These are phyloP conservation scores for Entomyzon cyanotis DNA, from an alignment of 2,113 vertebrate species.

Conservation along the genomic window DNA sequence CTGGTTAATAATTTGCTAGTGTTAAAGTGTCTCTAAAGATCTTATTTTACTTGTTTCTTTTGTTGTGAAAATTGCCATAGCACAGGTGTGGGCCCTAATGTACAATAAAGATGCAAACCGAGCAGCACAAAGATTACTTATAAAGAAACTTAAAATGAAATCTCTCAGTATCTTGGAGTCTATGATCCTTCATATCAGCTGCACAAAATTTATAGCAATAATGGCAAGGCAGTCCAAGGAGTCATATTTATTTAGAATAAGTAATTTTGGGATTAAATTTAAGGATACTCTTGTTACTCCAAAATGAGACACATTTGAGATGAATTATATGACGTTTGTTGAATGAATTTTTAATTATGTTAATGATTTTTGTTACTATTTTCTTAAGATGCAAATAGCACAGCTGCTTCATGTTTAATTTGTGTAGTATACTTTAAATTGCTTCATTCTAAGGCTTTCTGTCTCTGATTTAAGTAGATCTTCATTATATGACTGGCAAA, in stretches of 20 bases:
- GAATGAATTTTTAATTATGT: background rate
- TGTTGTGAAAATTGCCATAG: background rate
- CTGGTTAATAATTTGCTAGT: background rate
- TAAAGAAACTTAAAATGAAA: background rate
- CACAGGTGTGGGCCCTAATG: background rate
- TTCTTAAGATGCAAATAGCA: background rate
- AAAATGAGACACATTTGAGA: background rate
- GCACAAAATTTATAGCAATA: background rate
- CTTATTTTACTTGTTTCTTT: background rate
- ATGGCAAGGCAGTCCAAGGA: background rate
- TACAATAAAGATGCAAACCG: background rate
- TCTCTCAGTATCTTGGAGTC: background rate
- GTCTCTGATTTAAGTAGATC: background rate
- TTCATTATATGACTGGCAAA: background rate
- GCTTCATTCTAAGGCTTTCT: background rate
- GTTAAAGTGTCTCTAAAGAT: background rate
- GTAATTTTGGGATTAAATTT: background rate
- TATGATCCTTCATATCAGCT: background rate
- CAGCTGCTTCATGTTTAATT: background rate
- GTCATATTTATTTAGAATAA: background rate
- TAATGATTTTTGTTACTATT: background rate
- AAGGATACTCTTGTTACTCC: fast-evolving
- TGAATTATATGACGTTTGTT: background rate
- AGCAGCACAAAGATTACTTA: background rate
- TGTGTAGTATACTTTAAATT: background rate